Conservation (phyloP, 2,113 vertebrate species). For the Actenoides lindsayi region DNA sequence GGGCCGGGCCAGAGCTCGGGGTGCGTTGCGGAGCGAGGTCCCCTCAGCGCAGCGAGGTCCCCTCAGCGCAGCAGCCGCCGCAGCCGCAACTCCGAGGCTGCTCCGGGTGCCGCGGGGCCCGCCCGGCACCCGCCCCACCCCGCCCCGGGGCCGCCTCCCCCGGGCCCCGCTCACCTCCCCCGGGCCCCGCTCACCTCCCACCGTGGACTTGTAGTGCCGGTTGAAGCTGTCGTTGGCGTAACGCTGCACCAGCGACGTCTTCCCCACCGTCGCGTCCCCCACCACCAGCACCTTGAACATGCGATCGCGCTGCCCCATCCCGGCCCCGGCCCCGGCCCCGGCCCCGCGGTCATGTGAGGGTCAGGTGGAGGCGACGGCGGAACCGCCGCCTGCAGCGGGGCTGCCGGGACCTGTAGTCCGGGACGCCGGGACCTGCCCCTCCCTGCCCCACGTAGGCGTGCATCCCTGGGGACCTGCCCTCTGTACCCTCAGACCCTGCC, state of each 20-base stretch:
- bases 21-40: too few species aligned
- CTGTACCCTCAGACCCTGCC: background rate
- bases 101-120: too few species aligned
- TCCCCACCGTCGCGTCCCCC: conserved; percentile 85
- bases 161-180: conserved; percentile 78
- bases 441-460: too few species aligned
- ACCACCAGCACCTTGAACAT: conserved; percentile 88
- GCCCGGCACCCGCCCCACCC: background rate
- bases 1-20: background rate
- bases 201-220: conserved; percentile 85
- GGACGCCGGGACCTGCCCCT: too few species aligned
- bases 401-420: conserved; percentile 5
- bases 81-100: too few species aligned
- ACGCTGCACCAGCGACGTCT: conserved; percentile 85
- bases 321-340: background rate
- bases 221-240: conserved; percentile 86
- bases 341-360: conserved; percentile 13
- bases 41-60: too few species aligned
- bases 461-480: background rate
- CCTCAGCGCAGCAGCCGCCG: too few species aligned
- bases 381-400: background rate
- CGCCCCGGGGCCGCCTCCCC: background rate
- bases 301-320: conserved; percentile 78
- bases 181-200: conserved; percentile 81
- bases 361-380: background rate